Evolutionary conservation across 2,888 invertebrate genomes (phyloP).

Genomic region (Hirtodrosophila confusa): DNA sequence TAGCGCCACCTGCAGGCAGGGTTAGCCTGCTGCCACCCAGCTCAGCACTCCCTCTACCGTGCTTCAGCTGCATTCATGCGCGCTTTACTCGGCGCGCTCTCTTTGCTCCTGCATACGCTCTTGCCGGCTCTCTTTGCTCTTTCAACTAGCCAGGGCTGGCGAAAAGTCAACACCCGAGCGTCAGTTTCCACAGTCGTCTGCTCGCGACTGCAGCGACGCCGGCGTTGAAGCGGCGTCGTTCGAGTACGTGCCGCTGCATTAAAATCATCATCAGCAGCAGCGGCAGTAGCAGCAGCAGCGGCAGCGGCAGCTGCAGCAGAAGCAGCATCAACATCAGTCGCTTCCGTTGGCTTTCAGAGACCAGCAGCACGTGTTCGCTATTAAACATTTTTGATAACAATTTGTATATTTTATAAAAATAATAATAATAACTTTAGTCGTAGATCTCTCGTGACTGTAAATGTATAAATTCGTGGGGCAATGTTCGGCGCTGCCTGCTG

Average conservation of each 20-base stretch:
- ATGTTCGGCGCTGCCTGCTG: too few species aligned
- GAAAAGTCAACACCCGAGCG: too few species aligned
- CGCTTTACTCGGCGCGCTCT: constrained; percentile 13
- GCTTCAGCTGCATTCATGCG: constrained; percentile 28
- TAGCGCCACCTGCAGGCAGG: constrained; percentile 32
- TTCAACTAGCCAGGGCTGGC: too few species aligned
- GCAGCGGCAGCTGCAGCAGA: constrained; percentile 43
- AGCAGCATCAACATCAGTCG: constrained; percentile 62
- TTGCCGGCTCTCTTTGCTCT: constrained; percentile 2
- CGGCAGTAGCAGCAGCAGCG: constrained; percentile 41
- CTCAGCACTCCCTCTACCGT: too few species aligned
- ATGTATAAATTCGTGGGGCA: too few species aligned
- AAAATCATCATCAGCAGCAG: constrained; percentile 23
- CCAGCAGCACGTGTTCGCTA: constrained; percentile 45
- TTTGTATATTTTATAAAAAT: constrained; percentile 15
- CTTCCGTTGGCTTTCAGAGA: constrained; percentile 64
- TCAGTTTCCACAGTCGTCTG: too few species aligned
- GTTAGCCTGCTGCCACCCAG: neutral
- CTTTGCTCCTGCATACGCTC: constrained; percentile 1
- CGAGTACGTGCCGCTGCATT: constrained; percentile 51
- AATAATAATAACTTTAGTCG: too few species aligned
- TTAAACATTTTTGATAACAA: constrained; percentile 21
- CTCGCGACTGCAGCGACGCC: too few species aligned
- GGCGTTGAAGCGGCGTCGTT: too few species aligned
- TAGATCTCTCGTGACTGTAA: neutral